Percentiles rank a stretch among this genome's conserved stretches.
Conservation (phyloP, 92 coral and sea anemone species). For the Ricordea florida region DNA sequence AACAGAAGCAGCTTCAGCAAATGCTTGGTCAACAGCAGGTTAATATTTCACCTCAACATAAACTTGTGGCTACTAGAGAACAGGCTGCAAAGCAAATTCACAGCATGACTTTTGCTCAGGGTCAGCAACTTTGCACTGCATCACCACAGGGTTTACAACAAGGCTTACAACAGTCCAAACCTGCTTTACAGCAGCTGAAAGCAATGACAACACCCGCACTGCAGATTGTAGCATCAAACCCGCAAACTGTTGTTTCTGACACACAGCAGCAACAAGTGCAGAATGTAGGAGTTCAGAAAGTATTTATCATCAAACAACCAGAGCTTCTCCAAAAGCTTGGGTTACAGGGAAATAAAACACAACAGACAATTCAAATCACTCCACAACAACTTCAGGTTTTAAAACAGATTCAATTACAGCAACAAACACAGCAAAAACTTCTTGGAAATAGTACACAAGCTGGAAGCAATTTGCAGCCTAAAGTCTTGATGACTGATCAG, state of each 20-base stretch:
- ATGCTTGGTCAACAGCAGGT: constrained; percentile 54
- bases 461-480: constrained; percentile 36
- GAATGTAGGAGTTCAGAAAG: constrained; percentile 78
- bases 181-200: constrained; percentile 50
- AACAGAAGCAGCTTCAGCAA: constrained; percentile 51
- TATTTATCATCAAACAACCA: constrained; percentile 91
- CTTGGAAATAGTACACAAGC: constrained; percentile 9
- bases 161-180: constrained; percentile 30
- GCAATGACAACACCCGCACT: constrained; percentile 34
- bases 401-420: constrained; percentile 81
- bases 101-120: constrained; percentile 22
- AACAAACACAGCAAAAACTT: constrained; percentile 50
- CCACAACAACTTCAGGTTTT: constrained; percentile 89
- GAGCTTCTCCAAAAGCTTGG: constrained; percentile 78
- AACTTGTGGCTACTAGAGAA: constrained; percentile 10
- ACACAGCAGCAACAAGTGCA: constrained; percentile 64
- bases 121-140: constrained; percentile 34
- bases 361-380: constrained; percentile 91
- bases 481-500: constrained; percentile 69
- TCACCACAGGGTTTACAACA: constrained; percentile 27
- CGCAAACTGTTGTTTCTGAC: constrained; percentile 49
- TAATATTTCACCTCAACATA: constrained; percentile 31
- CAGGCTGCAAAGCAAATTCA: constrained; percentile 15
- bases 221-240: constrained; percentile 26
- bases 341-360: constrained; percentile 77